phyloP scores from a whole-genome alignment of 2,888 invertebrate genomes.

The Lepidonotus clava region DNA sequence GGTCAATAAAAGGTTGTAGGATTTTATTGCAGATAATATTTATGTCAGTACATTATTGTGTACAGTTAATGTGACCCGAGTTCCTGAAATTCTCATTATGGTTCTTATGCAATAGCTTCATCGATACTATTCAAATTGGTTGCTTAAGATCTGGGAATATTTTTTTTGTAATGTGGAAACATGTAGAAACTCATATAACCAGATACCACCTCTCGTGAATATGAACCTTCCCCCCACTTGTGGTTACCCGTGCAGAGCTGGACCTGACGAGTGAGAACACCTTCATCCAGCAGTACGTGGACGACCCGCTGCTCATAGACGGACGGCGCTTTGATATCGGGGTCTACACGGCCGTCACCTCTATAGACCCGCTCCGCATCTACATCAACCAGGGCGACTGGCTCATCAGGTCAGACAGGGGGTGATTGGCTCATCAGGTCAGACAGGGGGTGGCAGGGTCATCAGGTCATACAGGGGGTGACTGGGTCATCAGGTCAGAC shows the following conservation, averaged over 20 bases:
- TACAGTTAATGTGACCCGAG: too few species aligned
- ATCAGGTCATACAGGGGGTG: slow-evolving; percentile 95
- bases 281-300: slow-evolving; percentile 95
- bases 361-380: slow-evolving; percentile 92
- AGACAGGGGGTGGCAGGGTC: slow-evolving; percentile 92
- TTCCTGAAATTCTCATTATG: too few species aligned
- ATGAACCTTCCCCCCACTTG: background rate
- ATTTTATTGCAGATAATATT: too few species aligned
- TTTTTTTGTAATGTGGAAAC: too few species aligned
- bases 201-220: too few species aligned
- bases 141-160: too few species aligned
- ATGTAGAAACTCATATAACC: too few species aligned
- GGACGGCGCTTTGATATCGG: slow-evolving; percentile 98
- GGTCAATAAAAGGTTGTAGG: too few species aligned
- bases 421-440: slow-evolving; percentile 94
- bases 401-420: slow-evolving; percentile 92
- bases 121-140: too few species aligned
- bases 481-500: slow-evolving; percentile 94
- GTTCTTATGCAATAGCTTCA: too few species aligned
- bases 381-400: slow-evolving; percentile 95
- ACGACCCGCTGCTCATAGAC: slow-evolving; percentile 92
- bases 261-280: slow-evolving; percentile 87
- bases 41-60: too few species aligned
- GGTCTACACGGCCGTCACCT: slow-evolving; percentile 94
- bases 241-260: slow-evolving; percentile 82